A percentile compares a stretch with the other conserved stretches of the same genome.
These are phyloP conservation scores for Varecia variegata DNA, from an alignment of 2,797 vertebrate genomes.

Conservation along the genomic window DNA sequence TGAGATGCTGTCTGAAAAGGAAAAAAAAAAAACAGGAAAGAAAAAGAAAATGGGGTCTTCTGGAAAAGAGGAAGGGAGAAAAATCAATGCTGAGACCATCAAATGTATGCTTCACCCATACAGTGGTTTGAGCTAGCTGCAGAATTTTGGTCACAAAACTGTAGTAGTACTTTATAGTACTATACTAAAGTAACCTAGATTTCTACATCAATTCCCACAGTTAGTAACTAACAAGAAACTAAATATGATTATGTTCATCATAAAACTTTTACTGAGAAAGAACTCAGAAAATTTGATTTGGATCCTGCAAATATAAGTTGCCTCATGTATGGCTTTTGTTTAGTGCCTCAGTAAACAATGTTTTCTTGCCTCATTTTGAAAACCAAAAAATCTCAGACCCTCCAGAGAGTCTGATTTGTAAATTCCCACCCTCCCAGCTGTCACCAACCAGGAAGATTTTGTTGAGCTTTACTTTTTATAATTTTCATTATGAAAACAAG, in stretches of 20 bases:
- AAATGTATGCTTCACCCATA: background rate
- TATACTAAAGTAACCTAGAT: background rate
- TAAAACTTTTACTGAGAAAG: background rate
- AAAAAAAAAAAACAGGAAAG: background rate
- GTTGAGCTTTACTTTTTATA: background rate
- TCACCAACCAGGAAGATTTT: background rate
- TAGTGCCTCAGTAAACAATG: background rate
- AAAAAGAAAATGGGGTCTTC: background rate
- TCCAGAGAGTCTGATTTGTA: background rate
- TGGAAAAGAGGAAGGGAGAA: background rate
- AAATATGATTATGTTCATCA: background rate
- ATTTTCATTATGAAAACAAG: constrained; percentile 6
- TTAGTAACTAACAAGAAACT: background rate
- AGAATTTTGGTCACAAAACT: background rate
- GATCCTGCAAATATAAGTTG: background rate
- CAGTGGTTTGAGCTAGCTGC: background rate
- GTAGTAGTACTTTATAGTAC: background rate
- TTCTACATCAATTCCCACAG: background rate
- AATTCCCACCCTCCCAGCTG: background rate
- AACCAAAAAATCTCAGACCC: background rate
- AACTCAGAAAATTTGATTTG: background rate
- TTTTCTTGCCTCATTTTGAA: background rate
- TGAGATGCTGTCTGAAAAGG: too few relatives aligned
- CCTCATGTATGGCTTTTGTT: background rate
- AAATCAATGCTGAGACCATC: background rate